These are phyloP conservation scores for Actenoides hombroni DNA, from an alignment of 2,113 vertebrate species.

Conservation along the genomic window DNA sequence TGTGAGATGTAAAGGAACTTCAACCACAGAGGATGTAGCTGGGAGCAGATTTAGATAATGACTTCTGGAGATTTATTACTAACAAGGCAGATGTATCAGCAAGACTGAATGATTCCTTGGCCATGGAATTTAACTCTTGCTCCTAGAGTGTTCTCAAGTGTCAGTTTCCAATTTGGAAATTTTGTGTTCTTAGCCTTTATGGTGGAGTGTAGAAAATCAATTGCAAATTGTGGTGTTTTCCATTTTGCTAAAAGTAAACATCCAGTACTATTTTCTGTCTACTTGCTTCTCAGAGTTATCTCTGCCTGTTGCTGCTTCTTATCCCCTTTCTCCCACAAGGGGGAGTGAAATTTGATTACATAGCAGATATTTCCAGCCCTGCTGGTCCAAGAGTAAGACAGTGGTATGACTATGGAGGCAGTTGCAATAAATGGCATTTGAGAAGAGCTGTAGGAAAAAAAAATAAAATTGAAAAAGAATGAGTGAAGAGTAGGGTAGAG, in stretches of 20 bases:
- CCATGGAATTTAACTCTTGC: conserved; percentile 8
- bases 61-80: conserved; percentile 26
- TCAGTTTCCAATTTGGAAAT: neutral
- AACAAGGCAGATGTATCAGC: neutral
- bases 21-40: conserved; percentile 5
- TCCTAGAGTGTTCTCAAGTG: neutral
- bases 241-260: neutral
- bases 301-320: neutral
- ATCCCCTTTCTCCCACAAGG: neutral
- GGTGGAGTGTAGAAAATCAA: neutral
- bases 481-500: neutral
- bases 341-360: neutral
- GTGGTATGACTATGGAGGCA: neutral
- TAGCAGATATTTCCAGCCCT: neutral
- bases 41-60: conserved; percentile 12
- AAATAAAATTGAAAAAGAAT: neutral
- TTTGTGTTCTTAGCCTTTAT: neutral
- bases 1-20: neutral
- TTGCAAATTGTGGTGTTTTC: neutral
- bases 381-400: neutral
- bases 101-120: conserved; percentile 6
- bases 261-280: neutral
- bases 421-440: neutral
- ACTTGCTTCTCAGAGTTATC: neutral
- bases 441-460: neutral